These are phyloP conservation scores for Caenorhabditis sp. DNA, from an alignment of 2,888 invertebrate species.

Conservation along the genomic window DNA sequence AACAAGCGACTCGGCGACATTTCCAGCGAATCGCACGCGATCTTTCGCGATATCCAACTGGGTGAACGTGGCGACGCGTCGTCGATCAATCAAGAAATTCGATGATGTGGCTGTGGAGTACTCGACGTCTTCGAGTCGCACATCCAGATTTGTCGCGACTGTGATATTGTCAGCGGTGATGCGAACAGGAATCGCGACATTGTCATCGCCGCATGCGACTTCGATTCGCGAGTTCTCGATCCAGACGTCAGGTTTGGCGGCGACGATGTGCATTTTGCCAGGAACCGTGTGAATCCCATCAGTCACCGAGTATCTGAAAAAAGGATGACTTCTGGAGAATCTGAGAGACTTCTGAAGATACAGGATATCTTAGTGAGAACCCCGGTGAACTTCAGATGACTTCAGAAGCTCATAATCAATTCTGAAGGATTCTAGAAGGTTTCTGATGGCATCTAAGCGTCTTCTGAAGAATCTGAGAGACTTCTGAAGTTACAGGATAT, in stretches of 20 bases:
- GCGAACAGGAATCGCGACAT: slow-evolving; percentile 2
- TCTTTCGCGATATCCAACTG: slow-evolving; percentile 37
- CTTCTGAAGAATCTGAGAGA: too few relatives aligned
- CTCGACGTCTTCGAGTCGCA: slow-evolving; percentile 44
- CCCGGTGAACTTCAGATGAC: too few relatives aligned
- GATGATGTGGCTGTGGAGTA: slow-evolving; percentile 38
- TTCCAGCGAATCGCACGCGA: slow-evolving; percentile 28
- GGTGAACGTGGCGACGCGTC: slow-evolving; percentile 39
- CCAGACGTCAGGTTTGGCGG: slow-evolving; percentile 55
- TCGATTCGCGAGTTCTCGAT: slow-evolving; percentile 31
- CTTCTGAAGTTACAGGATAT: too few relatives aligned
- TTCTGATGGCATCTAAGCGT: too few relatives aligned
- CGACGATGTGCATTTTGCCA: slow-evolving; percentile 43
- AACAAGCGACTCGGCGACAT: slow-evolving; percentile 19
- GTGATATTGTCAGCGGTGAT: slow-evolving; percentile 43
- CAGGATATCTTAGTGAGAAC: too few relatives aligned
- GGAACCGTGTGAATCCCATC: slow-evolving; percentile 58
- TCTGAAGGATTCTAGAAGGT: too few relatives aligned
- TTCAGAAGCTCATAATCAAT: too few relatives aligned
- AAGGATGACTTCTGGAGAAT: too few relatives aligned
- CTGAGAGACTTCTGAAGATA: too few relatives aligned
- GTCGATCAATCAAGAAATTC: slow-evolving; percentile 17
- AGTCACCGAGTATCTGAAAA: slow-evolving; percentile 52
- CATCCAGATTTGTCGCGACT: slow-evolving; percentile 57
- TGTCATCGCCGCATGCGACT: slow-evolving; percentile 19